These are phyloP conservation scores for Tipula unca DNA, from an alignment of 2,888 invertebrate species.

Conservation along the genomic window DNA sequence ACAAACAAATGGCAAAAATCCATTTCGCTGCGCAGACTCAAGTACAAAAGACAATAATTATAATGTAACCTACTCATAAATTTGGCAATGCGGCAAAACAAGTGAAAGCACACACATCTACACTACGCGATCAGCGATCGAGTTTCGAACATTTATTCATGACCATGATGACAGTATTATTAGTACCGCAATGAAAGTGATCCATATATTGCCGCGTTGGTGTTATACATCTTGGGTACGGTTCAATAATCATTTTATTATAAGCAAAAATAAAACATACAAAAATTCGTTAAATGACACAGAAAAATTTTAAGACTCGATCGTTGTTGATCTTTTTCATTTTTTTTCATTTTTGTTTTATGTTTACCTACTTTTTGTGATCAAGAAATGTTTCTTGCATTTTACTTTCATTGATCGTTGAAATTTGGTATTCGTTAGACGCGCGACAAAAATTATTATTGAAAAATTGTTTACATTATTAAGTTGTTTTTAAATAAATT, in stretches of 20 bases:
- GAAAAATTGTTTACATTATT: background rate
- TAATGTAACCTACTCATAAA: background rate
- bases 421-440: background rate
- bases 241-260: background rate
- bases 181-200: background rate
- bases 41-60: background rate
- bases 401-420: conserved; percentile 2
- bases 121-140: background rate
- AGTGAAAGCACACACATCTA: background rate
- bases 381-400: background rate
- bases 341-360: background rate
- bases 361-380: background rate
- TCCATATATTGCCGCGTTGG: background rate
- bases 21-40: background rate
- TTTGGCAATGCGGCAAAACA: background rate
- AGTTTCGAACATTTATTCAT: background rate
- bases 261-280: background rate
- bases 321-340: background rate
- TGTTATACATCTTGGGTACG: background rate
- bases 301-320: background rate
- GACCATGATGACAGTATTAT: background rate
- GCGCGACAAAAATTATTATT: background rate
- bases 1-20: background rate
- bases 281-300: background rate
- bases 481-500: background rate